Percentiles rank a stretch among this genome's conserved stretches.
These are phyloP conservation scores for Hemithea aestivaria DNA, from an alignment of 2,888 invertebrate species.

Conservation along the genomic window DNA sequence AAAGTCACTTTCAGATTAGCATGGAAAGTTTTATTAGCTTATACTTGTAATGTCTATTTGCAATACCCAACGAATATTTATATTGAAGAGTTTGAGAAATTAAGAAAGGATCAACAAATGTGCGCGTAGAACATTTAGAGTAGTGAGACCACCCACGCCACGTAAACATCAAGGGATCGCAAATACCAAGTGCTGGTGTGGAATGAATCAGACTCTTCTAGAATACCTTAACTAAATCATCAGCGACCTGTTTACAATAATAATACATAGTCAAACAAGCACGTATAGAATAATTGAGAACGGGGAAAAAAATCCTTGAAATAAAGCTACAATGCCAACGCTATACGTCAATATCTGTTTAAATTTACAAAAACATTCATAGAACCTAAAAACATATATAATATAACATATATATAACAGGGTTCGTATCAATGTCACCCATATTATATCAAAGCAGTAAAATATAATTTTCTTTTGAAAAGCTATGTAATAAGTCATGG, in stretches of 20 bases:
- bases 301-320: conserved; percentile 32
- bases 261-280: conserved; percentile 29
- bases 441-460: conserved; percentile 3
- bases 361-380: too few species aligned
- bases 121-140: conserved; percentile 6
- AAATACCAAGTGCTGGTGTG: conserved; percentile 8
- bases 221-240: conserved; percentile 26
- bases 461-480: conserved; percentile 8
- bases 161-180: conserved; percentile 13
- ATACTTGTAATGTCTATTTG: too few species aligned
- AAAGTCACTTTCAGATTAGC: conserved; percentile 5
- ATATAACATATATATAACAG: too few species aligned
- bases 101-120: conserved; percentile 14
- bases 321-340: conserved; percentile 13
- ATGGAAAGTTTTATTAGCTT: too few species aligned
- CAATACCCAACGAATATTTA: too few species aligned
- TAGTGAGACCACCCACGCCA: background rate
- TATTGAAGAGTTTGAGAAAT: background rate
- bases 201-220: conserved; percentile 15
- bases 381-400: too few species aligned
- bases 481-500: conserved; percentile 7
- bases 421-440: background rate
- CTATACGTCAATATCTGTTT: background rate
- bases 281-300: conserved; percentile 32
- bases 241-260: conserved; percentile 38